Conservation (phyloP, 2,113 vertebrate species). For the Callopanchax toddi region DNA sequence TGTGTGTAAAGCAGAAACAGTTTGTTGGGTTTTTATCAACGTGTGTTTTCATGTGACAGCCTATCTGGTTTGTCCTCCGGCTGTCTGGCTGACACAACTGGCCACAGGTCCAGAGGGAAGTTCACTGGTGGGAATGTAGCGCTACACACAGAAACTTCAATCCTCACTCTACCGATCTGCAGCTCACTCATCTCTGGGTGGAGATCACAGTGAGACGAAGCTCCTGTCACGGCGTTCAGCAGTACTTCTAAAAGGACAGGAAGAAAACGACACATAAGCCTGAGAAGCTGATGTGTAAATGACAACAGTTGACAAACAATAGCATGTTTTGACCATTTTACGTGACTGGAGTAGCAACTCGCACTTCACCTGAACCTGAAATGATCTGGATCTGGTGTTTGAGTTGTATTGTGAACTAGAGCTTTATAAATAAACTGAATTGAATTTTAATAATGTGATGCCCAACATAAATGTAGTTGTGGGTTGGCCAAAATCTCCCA, state of each 20-base stretch:
- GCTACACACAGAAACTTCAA: constrained; percentile 42
- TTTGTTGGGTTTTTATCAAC: constrained; percentile 55
- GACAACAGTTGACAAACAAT: too few species aligned
- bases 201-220: constrained; percentile 62
- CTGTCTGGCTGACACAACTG: constrained; percentile 33
- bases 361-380: too few species aligned
- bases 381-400: too few species aligned
- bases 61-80: constrained; percentile 18
- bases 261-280: constrained; percentile 6
- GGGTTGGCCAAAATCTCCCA: too few species aligned
- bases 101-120: constrained; percentile 42
- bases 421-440: too few species aligned
- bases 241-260: constrained; percentile 69
- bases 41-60: constrained; percentile 28
- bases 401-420: too few species aligned
- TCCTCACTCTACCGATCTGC: constrained; percentile 41
- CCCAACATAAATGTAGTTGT: too few species aligned
- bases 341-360: too few species aligned
- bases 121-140: constrained; percentile 51
- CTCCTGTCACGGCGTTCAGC: constrained; percentile 59
- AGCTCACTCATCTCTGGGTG: constrained; percentile 38
- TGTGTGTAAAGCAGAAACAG: constrained; percentile 52
- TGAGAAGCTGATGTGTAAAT: neutral
- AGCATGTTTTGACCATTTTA: too few species aligned
- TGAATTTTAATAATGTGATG: too few species aligned